These are phyloP conservation scores for Plebejus melissa DNA, from an alignment of 2,888 invertebrate genomes.

Conservation along the genomic window DNA sequence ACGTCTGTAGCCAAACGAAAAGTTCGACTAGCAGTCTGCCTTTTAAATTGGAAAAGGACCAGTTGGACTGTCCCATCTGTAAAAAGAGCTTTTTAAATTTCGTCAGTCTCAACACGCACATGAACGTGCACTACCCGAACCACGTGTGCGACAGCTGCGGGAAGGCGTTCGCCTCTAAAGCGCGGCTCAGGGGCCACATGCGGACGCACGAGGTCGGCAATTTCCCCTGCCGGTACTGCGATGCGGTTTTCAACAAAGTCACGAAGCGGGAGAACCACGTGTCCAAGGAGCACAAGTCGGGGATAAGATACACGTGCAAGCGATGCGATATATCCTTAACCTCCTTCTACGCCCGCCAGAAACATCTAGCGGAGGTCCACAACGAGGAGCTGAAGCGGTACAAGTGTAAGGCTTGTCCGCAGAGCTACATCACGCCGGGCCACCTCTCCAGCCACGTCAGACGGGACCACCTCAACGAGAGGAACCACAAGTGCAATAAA, in stretches of 20 bases:
- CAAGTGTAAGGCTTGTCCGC: slow-evolving; percentile 69
- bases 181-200: slow-evolving; percentile 70
- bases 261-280: slow-evolving; percentile 70
- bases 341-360: slow-evolving; percentile 68
- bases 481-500: slow-evolving; percentile 71
- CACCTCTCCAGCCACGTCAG: slow-evolving; percentile 68
- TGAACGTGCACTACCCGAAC: slow-evolving; percentile 74
- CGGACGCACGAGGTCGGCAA: slow-evolving; percentile 72
- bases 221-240: slow-evolving; percentile 65
- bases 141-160: slow-evolving; percentile 75
- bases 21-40: slow-evolving; percentile 58
- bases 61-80: slow-evolving; percentile 66
- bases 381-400: slow-evolving; percentile 69
- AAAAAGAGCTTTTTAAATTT: slow-evolving; percentile 65
- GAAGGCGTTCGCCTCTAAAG: slow-evolving; percentile 75
- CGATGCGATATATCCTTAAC: slow-evolving; percentile 61
- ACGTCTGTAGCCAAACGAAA: slow-evolving; percentile 48
- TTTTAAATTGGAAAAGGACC: slow-evolving; percentile 68
- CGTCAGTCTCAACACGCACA: slow-evolving; percentile 69
- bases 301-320: slow-evolving; percentile 64
- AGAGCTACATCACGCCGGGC: slow-evolving; percentile 70
- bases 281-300: slow-evolving; percentile 67
- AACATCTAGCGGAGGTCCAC: slow-evolving; percentile 67
- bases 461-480: slow-evolving; percentile 66
- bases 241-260: slow-evolving; percentile 61